A percentile compares a stretch with the other conserved stretches of the same genome.
phyloP scores from a whole-genome alignment of 2,888 invertebrate species.

The Ischnura elegans region DNA sequence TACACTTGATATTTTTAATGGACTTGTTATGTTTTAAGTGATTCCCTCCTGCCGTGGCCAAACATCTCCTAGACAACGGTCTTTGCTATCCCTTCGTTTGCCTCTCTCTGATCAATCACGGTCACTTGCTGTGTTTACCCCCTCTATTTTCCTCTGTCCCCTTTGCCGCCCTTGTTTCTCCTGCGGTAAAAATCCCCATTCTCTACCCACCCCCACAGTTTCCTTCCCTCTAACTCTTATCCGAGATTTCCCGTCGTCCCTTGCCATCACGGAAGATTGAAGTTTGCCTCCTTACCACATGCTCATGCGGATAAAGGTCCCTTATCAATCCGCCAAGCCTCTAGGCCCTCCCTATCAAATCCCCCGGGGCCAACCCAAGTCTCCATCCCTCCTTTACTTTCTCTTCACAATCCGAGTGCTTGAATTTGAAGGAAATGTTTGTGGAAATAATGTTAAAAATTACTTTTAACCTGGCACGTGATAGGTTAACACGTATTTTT shows the following conservation, averaged over 20 bases:
- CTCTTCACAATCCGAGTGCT: no score
- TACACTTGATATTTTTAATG: no score
- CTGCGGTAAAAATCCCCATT: not conserved
- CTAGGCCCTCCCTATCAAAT: not conserved
- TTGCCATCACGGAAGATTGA: not conserved
- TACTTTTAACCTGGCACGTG: no score
- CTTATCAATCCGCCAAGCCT: not conserved
- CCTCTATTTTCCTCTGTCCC: not conserved
- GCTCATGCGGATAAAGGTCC: not conserved
- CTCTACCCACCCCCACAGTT: not conserved
- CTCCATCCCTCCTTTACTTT: no score
- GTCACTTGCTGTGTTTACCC: not conserved
- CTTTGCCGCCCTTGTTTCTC: not conserved
- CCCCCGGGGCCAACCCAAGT: not conserved
- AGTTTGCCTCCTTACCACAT: not conserved
- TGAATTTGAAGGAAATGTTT: no score
- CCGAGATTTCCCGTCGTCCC: not conserved
- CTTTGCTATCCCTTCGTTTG: not conserved
- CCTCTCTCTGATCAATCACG: not conserved
- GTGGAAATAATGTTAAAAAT: no score
- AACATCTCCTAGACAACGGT: not conserved
- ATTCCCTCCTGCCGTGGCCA: not conserved
- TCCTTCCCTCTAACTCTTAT: no score
- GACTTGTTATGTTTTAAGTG: no score
- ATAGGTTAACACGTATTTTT: no score